Base-by-base conservation (phyloP, 2,888 invertebrate species). In the Odontocerum albicorne region DNA sequence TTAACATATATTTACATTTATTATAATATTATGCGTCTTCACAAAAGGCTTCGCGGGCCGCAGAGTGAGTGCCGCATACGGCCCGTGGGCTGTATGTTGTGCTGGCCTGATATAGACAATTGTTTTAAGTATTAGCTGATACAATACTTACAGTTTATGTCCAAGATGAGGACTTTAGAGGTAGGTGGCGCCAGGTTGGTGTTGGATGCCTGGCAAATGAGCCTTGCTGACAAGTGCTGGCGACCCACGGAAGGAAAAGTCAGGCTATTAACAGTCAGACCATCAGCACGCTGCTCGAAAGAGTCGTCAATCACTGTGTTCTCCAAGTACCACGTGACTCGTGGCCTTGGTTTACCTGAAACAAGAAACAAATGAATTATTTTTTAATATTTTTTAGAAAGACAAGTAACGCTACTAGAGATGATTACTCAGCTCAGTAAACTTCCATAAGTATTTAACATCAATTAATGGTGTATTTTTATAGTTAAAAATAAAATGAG, bases 81-180 rank as follows among this genome's bases (percentile, higher is more conserved):
- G n/a, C n/a, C n/a, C n/a, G n/a, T n/a, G n/a, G n/a, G n/a, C n/a
- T n/a, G n/a, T n/a, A n/a, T n/a, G n/a, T n/a, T n/a, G n/a, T n/a
- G n/a, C n/a, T n/a, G n/a, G n/a, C n/a, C n/a, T n/a, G n/a, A n/a
- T n/a, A n/a, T n/a, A n/a, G n/a, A n/a, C n/a, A n/a, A n/a, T n/a
- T n/a, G n/a, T n/a, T n/a, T n/a, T n/a, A n/a, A n/a, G n/a, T n/a
- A n/a, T n/a, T n/a, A n/a, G n/a, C n/a, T n/a, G n/a, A n/a, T n/a
- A n/a, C n/a, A n/a, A n/a, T 40, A 90, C 92, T 90, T 76, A 92
- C 92, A 80, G 74, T 92, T 91, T 63, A 92, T 84, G 73, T 92
- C 89, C 70, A 93, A 77, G 64, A 90, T 86, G 66, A 90, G 84
- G 63, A 88, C 84, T 73, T 86, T 88, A 64, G 86, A 84, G 67